These are phyloP conservation scores for Oenanthe melanoleuca DNA, from an alignment of 2,113 vertebrate genomes.

Conservation along the genomic window DNA sequence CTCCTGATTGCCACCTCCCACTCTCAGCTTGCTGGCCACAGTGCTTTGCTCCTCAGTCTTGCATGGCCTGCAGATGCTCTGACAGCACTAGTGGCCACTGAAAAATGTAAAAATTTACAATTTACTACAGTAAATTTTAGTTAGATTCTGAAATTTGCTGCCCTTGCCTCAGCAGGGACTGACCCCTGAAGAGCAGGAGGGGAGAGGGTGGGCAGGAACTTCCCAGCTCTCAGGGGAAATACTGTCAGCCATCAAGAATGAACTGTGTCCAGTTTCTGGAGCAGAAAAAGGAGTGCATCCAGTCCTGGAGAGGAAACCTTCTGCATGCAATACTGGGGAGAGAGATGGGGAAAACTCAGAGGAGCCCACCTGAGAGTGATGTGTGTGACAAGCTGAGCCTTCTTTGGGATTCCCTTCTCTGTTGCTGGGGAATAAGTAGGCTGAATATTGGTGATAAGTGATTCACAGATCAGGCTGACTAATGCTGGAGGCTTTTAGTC, in stretches of 20 bases:
- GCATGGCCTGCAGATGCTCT: neutral
- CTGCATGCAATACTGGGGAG: neutral
- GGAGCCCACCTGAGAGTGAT: neutral
- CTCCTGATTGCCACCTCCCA: neutral
- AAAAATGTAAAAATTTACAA: too few relatives aligned
- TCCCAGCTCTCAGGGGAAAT: neutral
- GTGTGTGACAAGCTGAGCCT: neutral
- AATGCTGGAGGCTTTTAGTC: neutral
- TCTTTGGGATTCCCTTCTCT: constrained; percentile 24
- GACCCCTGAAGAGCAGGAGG: neutral
- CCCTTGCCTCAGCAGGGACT: neutral
- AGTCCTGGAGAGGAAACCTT: neutral
- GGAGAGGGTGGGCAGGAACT: neutral
- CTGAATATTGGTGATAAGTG: neutral
- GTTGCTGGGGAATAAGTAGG: neutral
- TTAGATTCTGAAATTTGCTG: neutral
- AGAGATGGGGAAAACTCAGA: neutral
- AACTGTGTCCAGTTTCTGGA: neutral
- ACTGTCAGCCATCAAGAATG: neutral
- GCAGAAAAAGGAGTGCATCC: neutral
- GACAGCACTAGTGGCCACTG: neutral
- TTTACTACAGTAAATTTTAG: neutral
- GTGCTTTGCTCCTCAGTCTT: neutral
- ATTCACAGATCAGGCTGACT: constrained; percentile 27
- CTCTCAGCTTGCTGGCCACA: neutral